Percentiles rank a stretch among this genome's conserved stretches.
Conservation (phyloP, 2,113 vertebrate species). For the Anhinga rufa region DNA sequence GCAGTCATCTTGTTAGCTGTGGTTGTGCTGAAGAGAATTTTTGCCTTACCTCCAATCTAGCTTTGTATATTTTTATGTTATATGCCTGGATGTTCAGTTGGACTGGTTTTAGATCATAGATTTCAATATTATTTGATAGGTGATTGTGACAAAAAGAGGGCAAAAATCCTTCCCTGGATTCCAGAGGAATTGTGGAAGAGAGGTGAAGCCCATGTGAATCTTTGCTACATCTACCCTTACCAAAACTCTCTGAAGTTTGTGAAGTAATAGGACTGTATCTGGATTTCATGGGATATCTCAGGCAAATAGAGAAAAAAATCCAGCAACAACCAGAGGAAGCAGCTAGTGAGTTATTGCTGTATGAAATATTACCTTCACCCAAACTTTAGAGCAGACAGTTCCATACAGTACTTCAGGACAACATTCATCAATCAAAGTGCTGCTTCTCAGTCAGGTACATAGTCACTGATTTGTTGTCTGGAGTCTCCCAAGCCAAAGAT, state of each 20-base stretch:
- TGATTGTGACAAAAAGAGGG: neutral
- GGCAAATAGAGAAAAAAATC: neutral
- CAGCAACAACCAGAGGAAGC: neutral
- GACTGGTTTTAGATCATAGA: neutral
- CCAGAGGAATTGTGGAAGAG: neutral
- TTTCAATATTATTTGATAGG: neutral
- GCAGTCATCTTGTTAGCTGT: neutral
- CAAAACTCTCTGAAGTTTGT: neutral
- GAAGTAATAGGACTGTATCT: neutral
- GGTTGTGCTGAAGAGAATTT: neutral
- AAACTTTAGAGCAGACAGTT: neutral
- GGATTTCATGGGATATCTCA: neutral
- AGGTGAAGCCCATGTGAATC: neutral
- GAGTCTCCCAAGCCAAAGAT: neutral
- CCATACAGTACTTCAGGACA: neutral
- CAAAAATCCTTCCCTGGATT: neutral
- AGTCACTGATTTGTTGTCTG: neutral
- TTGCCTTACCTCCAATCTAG: neutral
- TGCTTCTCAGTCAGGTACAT: neutral
- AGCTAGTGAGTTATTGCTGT: neutral
- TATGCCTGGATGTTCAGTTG: neutral
- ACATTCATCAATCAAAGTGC: neutral
- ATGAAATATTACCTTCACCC: neutral
- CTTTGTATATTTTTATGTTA: neutral
- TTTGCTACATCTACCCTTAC: neutral